These are phyloP conservation scores for Patella depressa DNA, from an alignment of 2,888 invertebrate species.

Conservation along the genomic window DNA sequence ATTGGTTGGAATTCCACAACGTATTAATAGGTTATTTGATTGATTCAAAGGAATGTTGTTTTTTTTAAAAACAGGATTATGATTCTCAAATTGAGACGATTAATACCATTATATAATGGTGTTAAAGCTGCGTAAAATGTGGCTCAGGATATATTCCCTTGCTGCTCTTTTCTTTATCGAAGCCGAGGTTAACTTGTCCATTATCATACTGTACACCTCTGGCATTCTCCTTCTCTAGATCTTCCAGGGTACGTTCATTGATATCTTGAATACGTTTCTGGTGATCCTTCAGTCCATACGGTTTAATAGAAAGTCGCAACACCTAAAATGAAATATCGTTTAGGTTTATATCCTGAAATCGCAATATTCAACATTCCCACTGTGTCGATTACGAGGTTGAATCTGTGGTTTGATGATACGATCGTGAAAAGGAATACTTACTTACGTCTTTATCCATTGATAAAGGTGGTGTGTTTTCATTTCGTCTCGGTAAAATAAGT, in stretches of 20 bases:
- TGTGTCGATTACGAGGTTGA: background rate
- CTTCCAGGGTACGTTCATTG: slow-evolving; percentile 38
- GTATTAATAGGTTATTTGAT: too few species aligned
- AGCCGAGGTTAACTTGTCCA: background rate
- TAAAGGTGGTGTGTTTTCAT: background rate
- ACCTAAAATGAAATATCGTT: slow-evolving; percentile 40
- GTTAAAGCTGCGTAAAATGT: too few species aligned
- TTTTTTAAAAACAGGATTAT: too few species aligned
- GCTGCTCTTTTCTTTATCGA: background rate
- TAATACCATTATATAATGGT: too few species aligned
- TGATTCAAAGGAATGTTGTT: too few species aligned
- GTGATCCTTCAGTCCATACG: slow-evolving; percentile 54
- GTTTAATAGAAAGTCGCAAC: slow-evolving; percentile 45
- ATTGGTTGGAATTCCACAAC: too few species aligned
- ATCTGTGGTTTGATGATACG: too few species aligned
- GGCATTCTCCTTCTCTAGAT: slow-evolving; percentile 17
- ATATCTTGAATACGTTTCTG: slow-evolving; percentile 59
- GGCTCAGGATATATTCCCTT: too few species aligned
- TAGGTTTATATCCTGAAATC: background rate
- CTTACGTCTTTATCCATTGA: too few species aligned
- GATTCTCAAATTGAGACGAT: too few species aligned
- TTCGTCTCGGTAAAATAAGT: background rate
- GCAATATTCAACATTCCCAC: background rate
- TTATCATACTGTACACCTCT: background rate
- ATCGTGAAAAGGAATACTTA: too few species aligned